Conservation (phyloP, 2,888 invertebrate genomes). For the Drosophila nigricruria region DNA sequence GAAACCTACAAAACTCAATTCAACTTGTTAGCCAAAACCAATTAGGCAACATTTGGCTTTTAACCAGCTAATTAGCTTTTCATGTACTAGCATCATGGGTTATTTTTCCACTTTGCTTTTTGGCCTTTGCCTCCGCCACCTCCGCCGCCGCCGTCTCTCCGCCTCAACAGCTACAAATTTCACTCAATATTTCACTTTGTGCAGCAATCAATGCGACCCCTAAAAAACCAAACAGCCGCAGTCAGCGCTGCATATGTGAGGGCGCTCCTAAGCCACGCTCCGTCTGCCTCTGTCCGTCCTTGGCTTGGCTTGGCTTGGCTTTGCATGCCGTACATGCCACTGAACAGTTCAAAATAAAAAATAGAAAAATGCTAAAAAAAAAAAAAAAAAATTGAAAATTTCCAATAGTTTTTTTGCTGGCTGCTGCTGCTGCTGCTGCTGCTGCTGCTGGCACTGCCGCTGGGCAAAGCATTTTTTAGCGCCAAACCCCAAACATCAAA, state of each 20-base stretch:
- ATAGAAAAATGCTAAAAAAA: conserved; percentile 28
- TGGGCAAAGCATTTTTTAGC: conserved; percentile 75
- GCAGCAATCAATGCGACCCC: conserved; percentile 68
- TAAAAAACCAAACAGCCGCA: conserved; percentile 39
- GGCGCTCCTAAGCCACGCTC: neutral
- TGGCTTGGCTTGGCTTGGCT: conserved; percentile 18
- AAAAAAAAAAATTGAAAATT: conserved; percentile 44
- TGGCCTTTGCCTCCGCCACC: conserved; percentile 16
- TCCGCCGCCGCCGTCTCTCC: too few relatives aligned
- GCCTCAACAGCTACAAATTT: conserved; percentile 54
- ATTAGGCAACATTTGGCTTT: conserved; percentile 59
- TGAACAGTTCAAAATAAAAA: conserved; percentile 44
- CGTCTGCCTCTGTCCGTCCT: neutral
- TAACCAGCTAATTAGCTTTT: conserved; percentile 59
- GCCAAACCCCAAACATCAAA: conserved; percentile 77
- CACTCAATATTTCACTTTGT: conserved; percentile 76
- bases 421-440: conserved; percentile 1
- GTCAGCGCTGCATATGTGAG: conserved; percentile 52
- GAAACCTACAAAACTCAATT: neutral
- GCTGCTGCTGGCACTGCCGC: conserved; percentile 31
- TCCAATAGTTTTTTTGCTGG: conserved; percentile 75
- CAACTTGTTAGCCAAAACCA: conserved; percentile 47
- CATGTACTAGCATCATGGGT: conserved; percentile 32
- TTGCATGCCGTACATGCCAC: conserved; percentile 53
- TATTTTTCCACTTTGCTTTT: conserved; percentile 12